These are phyloP conservation scores for Dendroctonus valens DNA, from an alignment of 1,140 invertebrate genomes.

Conservation along the genomic window DNA sequence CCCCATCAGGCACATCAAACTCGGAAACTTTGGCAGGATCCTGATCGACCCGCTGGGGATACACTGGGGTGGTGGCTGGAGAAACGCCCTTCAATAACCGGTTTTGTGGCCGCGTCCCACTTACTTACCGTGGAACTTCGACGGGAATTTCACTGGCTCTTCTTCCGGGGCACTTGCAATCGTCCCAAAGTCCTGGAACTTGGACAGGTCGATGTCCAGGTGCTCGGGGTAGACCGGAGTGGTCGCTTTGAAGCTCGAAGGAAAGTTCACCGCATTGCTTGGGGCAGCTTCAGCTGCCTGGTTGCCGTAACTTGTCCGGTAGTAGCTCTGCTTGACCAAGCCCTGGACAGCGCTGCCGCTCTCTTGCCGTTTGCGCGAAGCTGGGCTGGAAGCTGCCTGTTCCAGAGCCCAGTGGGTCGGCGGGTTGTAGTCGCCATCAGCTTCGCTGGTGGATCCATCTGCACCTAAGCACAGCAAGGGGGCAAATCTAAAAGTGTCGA, in stretches of 20 bases:
- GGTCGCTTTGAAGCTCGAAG: conserved; percentile 42
- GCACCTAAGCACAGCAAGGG: neutral
- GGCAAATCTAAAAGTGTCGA: too few relatives aligned
- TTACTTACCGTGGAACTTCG: conserved; percentile 25
- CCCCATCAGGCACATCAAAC: conserved; percentile 19
- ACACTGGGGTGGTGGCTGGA: conserved; percentile 42
- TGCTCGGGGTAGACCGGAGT: conserved; percentile 46
- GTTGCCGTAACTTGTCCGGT: conserved; percentile 16
- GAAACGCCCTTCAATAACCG: conserved; percentile 14
- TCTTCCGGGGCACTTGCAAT: neutral
- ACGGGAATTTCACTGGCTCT: conserved; percentile 15
- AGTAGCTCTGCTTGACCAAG: conserved; percentile 19
- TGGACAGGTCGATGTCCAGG: conserved; percentile 28
- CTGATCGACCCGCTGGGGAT: conserved; percentile 36
- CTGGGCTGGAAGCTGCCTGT: conserved; percentile 1
- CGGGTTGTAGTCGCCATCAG: conserved; percentile 36
- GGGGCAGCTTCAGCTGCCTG: neutral
- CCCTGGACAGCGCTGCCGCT: neutral
- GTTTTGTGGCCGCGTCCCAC: neutral
- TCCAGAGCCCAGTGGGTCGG: conserved; percentile 47
- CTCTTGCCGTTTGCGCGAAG: conserved; percentile 11
- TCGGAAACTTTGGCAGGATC: conserved; percentile 22
- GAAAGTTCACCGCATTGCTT: conserved; percentile 34
- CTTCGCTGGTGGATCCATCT: conserved; percentile 2
- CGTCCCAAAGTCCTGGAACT: conserved; percentile 20